Evolutionary conservation across 2,888 invertebrate genomes (phyloP).

Genomic region (Xiphydria camelus): DNA sequence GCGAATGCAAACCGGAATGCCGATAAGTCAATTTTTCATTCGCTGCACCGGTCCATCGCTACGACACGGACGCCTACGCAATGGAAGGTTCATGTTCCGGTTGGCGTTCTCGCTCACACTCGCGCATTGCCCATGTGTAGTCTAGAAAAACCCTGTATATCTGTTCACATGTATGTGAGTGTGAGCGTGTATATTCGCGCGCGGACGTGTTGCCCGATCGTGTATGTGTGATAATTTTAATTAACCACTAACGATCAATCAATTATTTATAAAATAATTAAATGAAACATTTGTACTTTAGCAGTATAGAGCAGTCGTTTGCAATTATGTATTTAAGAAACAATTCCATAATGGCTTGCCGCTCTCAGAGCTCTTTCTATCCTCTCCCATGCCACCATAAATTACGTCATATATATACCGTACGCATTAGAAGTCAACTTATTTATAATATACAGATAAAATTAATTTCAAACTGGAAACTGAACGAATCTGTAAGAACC

Average conservation of each 20-base stretch:
- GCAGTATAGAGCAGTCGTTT: slow-evolving; percentile 58
- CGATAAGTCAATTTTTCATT: no score
- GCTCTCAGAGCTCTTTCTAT: slow-evolving; percentile 16
- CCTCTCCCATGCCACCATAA: slow-evolving; percentile 27
- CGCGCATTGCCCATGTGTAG: no score
- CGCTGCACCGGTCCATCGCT: no score
- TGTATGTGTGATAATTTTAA: slow-evolving; percentile 13
- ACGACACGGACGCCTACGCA: no score
- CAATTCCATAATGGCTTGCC: slow-evolving; percentile 21
- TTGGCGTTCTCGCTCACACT: no score
- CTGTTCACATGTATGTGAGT: no score
- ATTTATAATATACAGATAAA: slow-evolving; percentile 41
- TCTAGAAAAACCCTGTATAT: no score
- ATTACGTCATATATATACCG: slow-evolving; percentile 18
- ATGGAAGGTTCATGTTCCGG: no score
- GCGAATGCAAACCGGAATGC: no score
- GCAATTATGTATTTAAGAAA: slow-evolving; percentile 39
- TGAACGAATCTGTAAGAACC: no score
- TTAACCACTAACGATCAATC: slow-evolving; percentile 33
- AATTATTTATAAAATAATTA: slow-evolving; percentile 52
- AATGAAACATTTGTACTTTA: slow-evolving; percentile 59
- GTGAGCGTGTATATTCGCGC: no score
- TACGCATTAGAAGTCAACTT: slow-evolving; percentile 35
- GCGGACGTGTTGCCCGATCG: no score
- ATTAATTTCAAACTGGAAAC: slow-evolving; percentile 42